These are phyloP conservation scores for Peromyscus attwateri DNA, from an alignment of 2,797 vertebrate genomes.

Conservation along the genomic window DNA sequence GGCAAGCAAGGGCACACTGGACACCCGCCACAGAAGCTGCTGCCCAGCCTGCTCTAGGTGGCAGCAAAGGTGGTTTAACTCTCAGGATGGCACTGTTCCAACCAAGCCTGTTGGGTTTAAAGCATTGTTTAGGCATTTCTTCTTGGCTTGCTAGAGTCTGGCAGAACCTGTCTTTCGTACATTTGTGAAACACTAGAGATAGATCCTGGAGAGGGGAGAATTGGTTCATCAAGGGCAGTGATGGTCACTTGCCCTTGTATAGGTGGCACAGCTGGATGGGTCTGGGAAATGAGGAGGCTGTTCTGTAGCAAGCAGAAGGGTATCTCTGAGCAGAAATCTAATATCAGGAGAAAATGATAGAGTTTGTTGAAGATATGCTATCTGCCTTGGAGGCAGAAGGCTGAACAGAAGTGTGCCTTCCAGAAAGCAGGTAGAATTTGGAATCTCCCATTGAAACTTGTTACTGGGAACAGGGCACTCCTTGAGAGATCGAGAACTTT, in stretches of 20 bases:
- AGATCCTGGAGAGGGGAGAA: neutral
- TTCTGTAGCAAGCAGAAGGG: neutral
- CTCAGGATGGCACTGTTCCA: neutral
- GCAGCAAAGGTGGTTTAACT: neutral
- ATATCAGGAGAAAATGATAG: neutral
- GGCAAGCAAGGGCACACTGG: neutral
- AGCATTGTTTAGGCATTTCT: neutral
- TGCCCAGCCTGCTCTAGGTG: neutral
- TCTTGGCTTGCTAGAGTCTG: neutral
- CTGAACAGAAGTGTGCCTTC: neutral
- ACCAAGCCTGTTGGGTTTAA: neutral
- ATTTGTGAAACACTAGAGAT: neutral
- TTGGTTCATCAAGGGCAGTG: neutral
- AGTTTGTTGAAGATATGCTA: neutral
- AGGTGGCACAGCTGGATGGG: neutral
- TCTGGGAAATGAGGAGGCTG: neutral
- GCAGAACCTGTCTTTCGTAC: neutral
- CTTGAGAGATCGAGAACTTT: neutral
- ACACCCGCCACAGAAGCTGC: neutral
- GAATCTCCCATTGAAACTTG: neutral
- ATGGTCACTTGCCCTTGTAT: neutral
- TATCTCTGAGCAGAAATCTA: slow-evolving; percentile 15
- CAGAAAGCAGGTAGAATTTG: neutral
- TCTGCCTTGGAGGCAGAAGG: neutral
- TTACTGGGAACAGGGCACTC: neutral